A percentile compares a stretch with the other conserved stretches of the same genome.
These are phyloP conservation scores for Adineta ricciae DNA, from an alignment of 2,888 invertebrate species.

Conservation along the genomic window DNA sequence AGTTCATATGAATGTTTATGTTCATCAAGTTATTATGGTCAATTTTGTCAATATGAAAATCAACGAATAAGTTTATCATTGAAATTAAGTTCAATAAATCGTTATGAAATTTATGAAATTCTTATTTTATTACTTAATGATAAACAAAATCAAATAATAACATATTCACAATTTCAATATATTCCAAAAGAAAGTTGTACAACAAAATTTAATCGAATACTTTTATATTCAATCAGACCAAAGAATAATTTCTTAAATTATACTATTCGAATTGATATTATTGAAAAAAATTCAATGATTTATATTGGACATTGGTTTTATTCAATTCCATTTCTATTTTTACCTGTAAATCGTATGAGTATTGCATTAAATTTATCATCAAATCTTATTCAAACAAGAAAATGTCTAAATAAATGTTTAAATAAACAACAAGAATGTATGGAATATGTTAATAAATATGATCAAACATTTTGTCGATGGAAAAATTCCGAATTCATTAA, in stretches of 20 bases:
- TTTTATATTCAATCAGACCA: neutral
- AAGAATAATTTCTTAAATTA: neutral
- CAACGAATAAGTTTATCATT: neutral
- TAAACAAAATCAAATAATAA: neutral
- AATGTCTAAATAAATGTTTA: too few relatives aligned
- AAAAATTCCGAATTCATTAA: too few relatives aligned
- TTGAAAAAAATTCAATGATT: neutral
- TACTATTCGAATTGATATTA: neutral
- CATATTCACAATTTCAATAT: neutral
- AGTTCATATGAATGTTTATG: neutral
- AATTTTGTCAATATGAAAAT: neutral
- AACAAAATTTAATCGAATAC: neutral
- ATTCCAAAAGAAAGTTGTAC: neutral
- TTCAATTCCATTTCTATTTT: neutral
- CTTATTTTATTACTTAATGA: neutral
- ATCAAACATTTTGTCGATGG: too few relatives aligned
- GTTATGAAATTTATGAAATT: neutral
- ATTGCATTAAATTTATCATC: too few relatives aligned
- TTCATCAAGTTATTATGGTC: neutral
- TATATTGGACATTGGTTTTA: neutral
- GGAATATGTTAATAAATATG: too few relatives aligned
- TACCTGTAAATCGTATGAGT: neutral
- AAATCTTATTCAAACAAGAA: too few relatives aligned
- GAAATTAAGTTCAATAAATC: neutral
- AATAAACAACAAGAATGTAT: too few relatives aligned